These are phyloP conservation scores for Glyptemys insculpta DNA, from an alignment of 2,797 vertebrate genomes.

Conservation along the genomic window DNA sequence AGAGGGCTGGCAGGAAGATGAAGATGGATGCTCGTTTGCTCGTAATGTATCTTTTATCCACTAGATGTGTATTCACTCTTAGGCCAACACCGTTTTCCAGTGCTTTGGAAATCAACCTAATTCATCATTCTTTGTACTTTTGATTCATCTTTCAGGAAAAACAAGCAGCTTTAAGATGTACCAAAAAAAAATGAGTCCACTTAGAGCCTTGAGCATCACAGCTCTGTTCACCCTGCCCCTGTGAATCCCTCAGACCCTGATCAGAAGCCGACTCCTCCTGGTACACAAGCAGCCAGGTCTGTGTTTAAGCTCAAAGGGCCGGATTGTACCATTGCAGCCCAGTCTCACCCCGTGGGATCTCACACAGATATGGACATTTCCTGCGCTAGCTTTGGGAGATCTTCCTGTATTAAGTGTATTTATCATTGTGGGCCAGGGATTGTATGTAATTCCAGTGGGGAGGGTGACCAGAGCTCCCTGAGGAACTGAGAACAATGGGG, in stretches of 20 bases:
- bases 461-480: background rate
- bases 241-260: background rate
- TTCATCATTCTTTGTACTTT: slow-evolving; percentile 41
- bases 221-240: slow-evolving; percentile 12
- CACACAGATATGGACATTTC: background rate
- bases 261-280: background rate
- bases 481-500: background rate
- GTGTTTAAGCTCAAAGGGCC: background rate
- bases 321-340: background rate
- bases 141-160: slow-evolving; percentile 34
- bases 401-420: background rate
- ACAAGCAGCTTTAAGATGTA: slow-evolving; percentile 4
- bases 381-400: background rate
- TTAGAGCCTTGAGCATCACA: slow-evolving; percentile 14
- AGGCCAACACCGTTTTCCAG: slow-evolving; percentile 9
- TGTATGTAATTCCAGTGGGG: background rate
- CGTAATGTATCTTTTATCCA: background rate
- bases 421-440: background rate
- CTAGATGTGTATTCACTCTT: slow-evolving; percentile 24
- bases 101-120: slow-evolving; percentile 27
- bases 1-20: background rate
- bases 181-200: slow-evolving; percentile 12
- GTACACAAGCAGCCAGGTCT: background rate
- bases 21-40: background rate
- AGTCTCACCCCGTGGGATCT: background rate